Percentiles rank a stretch among this genome's conserved stretches.
These are phyloP conservation scores for Cyaniris semiargus DNA, from an alignment of 2,888 invertebrate genomes.

Conservation along the genomic window DNA sequence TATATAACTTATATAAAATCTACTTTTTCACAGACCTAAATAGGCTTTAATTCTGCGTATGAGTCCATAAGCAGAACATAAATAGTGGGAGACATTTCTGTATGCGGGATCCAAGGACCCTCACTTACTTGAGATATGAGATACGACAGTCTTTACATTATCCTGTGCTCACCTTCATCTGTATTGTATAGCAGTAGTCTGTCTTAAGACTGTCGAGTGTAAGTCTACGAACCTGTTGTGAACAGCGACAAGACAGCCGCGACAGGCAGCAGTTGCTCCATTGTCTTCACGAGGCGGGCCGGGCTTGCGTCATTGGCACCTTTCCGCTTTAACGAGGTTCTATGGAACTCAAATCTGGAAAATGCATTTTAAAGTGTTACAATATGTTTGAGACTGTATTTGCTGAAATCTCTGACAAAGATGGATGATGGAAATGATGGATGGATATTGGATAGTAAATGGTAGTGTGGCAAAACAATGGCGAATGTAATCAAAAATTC, in stretches of 20 bases:
- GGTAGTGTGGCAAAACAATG: conserved; percentile 10
- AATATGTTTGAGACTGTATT: neutral
- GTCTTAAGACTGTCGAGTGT: neutral
- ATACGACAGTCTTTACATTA: too few species aligned
- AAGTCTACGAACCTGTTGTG: conserved; percentile 53
- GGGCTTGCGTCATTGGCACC: conserved; percentile 43
- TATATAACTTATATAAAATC: too few species aligned
- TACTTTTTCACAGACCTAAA: too few species aligned
- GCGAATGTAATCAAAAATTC: conserved; percentile 4
- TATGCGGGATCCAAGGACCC: too few species aligned
- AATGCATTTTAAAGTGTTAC: neutral
- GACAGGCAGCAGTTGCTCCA: conserved; percentile 58
- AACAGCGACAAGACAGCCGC: conserved; percentile 57
- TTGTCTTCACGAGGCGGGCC: conserved; percentile 43
- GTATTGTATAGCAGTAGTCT: neutral
- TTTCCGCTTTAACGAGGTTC: conserved; percentile 31
- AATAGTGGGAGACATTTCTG: too few species aligned
- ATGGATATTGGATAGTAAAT: neutral
- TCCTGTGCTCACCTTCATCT: too few species aligned
- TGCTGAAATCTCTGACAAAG: neutral
- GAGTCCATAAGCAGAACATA: too few species aligned
- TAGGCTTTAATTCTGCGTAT: too few species aligned
- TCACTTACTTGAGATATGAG: too few species aligned
- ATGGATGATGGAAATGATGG: neutral
- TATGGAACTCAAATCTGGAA: neutral